A percentile compares a stretch with the other conserved stretches of the same genome.
Evolutionary conservation across 1,140 invertebrate genomes (phyloP).

Genomic region (Bombus consobrinus): DNA sequence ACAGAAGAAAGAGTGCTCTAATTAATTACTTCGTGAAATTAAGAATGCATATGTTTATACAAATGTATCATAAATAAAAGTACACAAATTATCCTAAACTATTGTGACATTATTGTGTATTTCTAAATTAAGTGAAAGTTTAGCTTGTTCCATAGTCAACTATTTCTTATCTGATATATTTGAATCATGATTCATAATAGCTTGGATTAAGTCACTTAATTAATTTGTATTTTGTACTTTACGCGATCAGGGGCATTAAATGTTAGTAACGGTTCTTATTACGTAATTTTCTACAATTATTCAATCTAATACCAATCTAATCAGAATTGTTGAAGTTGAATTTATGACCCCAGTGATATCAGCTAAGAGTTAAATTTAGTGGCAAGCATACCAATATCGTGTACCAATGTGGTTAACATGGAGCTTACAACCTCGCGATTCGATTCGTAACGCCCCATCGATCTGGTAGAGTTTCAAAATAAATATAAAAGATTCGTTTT

Average conservation of each 20-base stretch:
- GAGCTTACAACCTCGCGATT: not conserved
- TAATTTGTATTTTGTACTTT: not conserved
- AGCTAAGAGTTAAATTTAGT: not conserved
- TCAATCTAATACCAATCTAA: too few relatives aligned
- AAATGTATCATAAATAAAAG: too few relatives aligned
- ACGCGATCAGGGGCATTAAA: not conserved
- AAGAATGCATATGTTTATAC: not conserved
- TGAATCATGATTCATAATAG: not conserved
- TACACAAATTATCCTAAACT: too few relatives aligned
- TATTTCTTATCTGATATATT: too few relatives aligned
- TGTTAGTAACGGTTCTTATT: not conserved
- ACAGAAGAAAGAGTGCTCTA: not conserved
- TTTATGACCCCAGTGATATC: not conserved
- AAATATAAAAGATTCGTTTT: not conserved
- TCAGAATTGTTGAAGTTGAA: too few relatives aligned
- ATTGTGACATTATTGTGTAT: too few relatives aligned
- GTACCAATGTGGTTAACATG: not conserved
- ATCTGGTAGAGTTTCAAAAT: not conserved
- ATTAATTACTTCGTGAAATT: not conserved
- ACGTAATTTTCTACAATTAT: not conserved
- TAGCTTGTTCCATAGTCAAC: too few relatives aligned
- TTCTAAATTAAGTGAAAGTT: too few relatives aligned
- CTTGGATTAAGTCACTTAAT: not conserved
- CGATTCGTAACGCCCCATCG: not conserved
- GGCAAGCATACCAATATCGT: not conserved